A percentile compares a stretch with the other conserved stretches of the same genome.
phyloP scores from a whole-genome alignment of 2,113 vertebrate genomes.

The Budorcas taxicolor region DNA sequence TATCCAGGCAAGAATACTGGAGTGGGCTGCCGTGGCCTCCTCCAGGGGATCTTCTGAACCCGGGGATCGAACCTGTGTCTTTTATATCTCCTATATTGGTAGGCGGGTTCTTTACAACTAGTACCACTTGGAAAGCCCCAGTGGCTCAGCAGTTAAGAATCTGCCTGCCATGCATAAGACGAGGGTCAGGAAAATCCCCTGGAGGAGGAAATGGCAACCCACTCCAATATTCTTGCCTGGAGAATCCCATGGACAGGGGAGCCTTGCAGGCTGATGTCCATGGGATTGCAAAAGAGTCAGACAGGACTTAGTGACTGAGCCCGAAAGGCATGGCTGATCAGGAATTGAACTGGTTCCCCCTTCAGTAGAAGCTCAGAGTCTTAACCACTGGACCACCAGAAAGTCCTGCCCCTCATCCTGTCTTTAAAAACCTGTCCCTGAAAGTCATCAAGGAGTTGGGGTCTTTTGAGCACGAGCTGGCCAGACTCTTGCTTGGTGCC shows the following conservation, averaged over 20 bases:
- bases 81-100: neutral
- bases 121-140: neutral
- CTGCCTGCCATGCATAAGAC: neutral
- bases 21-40: neutral
- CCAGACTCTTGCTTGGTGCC: neutral
- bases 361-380: neutral
- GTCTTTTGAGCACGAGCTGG: neutral
- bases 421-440: neutral
- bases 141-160: neutral
- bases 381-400: neutral
- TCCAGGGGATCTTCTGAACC: neutral
- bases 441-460: neutral
- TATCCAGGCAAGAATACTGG: neutral
- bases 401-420: neutral
- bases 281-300: neutral
- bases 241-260: neutral
- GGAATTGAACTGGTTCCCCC: neutral
- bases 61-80: neutral
- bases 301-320: neutral
- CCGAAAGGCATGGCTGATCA: neutral
- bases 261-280: neutral
- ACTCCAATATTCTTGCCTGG: neutral
- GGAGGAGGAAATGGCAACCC: neutral
- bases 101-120: neutral
- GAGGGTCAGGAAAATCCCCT: neutral